Evolutionary conservation across 2,888 invertebrate species (phyloP).

Genomic region (Chaitophorus viminalis): DNA sequence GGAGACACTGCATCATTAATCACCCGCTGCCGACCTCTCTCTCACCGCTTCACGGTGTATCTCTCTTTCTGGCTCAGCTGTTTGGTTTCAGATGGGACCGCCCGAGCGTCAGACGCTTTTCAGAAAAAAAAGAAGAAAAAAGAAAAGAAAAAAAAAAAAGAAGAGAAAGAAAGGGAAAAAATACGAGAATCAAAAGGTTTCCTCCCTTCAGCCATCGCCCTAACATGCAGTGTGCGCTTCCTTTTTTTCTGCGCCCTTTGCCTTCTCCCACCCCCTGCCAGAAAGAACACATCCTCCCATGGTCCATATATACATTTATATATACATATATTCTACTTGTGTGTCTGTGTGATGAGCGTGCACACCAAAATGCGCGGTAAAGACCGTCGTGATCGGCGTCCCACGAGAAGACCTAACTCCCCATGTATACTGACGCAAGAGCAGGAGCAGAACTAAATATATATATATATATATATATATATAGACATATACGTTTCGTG

Average conservation of each 20-base stretch:
- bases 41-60: constrained; percentile 25
- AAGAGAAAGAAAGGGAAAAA: constrained; percentile 19
- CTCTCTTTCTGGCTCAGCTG: constrained; percentile 61
- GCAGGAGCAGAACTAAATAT: neutral
- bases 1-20: constrained; percentile 51
- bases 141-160: neutral
- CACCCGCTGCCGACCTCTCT: constrained; percentile 45
- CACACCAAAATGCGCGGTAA: constrained; percentile 43
- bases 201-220: constrained; percentile 53
- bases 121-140: constrained; percentile 13
- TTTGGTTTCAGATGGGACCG: constrained; percentile 60
- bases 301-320: neutral
- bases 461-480: neutral
- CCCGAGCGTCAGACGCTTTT: constrained; percentile 58
- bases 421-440: neutral
- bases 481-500: neutral
- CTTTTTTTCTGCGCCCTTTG: constrained; percentile 28
- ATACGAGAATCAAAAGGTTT: constrained; percentile 59
- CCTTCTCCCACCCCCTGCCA: neutral
- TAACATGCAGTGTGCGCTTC: constrained; percentile 65
- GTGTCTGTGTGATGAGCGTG: constrained; percentile 15
- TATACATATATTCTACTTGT: neutral
- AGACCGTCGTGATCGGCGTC: constrained; percentile 58
- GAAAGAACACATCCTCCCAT: constrained; percentile 19
- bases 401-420: constrained; percentile 40